Percentiles rank a stretch among this genome's conserved stretches.
phyloP scores from a whole-genome alignment of 2,888 invertebrate genomes.

The Epicampocera succincta region DNA sequence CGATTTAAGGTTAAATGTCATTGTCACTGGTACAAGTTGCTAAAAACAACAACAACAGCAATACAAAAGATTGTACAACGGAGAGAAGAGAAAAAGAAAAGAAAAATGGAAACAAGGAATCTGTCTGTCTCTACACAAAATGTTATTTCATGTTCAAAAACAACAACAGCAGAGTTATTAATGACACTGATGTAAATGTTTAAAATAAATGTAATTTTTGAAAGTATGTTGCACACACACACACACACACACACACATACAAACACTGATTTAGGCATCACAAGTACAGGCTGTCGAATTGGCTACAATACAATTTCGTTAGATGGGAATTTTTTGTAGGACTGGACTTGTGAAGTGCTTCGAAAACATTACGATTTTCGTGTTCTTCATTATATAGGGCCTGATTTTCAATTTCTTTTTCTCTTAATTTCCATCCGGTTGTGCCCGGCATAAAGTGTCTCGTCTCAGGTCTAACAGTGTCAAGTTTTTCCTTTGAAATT shows the following conservation, averaged over 20 bases:
- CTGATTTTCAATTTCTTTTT: too few relatives aligned
- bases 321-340: too few relatives aligned
- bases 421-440: too few relatives aligned
- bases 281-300: too few relatives aligned
- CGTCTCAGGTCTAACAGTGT: too few relatives aligned
- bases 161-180: slow-evolving; percentile 36
- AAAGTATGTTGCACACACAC: not conserved
- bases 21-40: slow-evolving; percentile 50
- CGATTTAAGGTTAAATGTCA: slow-evolving; percentile 54
- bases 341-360: too few relatives aligned
- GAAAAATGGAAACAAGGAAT: not conserved
- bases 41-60: slow-evolving; percentile 1
- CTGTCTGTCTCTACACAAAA: slow-evolving; percentile 26
- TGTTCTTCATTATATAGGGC: too few relatives aligned
- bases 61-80: too few relatives aligned
- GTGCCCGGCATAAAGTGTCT: too few relatives aligned
- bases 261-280: not conserved
- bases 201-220: slow-evolving; percentile 5
- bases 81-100: slow-evolving; percentile 8
- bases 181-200: slow-evolving; percentile 16
- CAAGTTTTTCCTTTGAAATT: too few relatives aligned
- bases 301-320: too few relatives aligned
- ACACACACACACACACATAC: not conserved
- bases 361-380: too few relatives aligned
- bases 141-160: slow-evolving; percentile 42